Evolutionary conservation across 2,888 invertebrate species (phyloP).

Genomic region (Eilema sororculum): DNA sequence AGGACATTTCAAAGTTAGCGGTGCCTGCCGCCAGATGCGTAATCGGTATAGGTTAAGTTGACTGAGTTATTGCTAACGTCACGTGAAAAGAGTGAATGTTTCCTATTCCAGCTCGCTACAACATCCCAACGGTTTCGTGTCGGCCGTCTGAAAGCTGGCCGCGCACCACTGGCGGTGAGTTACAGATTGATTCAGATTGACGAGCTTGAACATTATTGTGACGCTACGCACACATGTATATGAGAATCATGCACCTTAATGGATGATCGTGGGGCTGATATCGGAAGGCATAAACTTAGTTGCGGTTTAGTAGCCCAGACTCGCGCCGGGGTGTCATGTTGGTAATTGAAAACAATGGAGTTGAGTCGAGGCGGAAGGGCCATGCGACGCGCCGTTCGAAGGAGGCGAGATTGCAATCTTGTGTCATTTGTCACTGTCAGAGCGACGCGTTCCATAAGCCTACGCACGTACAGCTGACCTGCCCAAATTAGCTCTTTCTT

Average conservation of each 20-base stretch:
- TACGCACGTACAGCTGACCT: slow-evolving; percentile 74
- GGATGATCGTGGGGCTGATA: slow-evolving; percentile 79
- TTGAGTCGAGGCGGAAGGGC: slow-evolving; percentile 78
- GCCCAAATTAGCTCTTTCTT: slow-evolving; percentile 74
- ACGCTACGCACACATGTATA: slow-evolving; percentile 68
- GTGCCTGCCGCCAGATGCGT: slow-evolving; percentile 16
- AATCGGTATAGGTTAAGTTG: slow-evolving; percentile 45
- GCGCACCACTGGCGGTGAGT: slow-evolving; percentile 76
- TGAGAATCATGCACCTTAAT: slow-evolving; percentile 71
- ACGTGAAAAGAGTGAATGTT: slow-evolving; percentile 77
- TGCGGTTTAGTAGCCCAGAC: slow-evolving; percentile 76
- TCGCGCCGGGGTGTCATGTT: slow-evolving; percentile 82
- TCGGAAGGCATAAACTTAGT: slow-evolving; percentile 78
- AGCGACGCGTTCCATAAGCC: slow-evolving; percentile 73
- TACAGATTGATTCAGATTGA: slow-evolving; percentile 75
- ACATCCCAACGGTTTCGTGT: slow-evolving; percentile 91
- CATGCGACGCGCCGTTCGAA: slow-evolving; percentile 69
- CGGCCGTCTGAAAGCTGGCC: slow-evolving; percentile 89
- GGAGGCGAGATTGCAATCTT: slow-evolving; percentile 91
- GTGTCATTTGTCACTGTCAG: slow-evolving; percentile 93
- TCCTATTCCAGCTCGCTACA: slow-evolving; percentile 89
- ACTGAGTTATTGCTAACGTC: slow-evolving; percentile 55
- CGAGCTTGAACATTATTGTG: slow-evolving; percentile 55
- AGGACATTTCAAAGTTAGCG: slow-evolving; percentile 6
- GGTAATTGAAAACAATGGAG: slow-evolving; percentile 87